Base-by-base conservation (phyloP, 23 tunicate species). In the Aplidium turbinatum region DNA sequence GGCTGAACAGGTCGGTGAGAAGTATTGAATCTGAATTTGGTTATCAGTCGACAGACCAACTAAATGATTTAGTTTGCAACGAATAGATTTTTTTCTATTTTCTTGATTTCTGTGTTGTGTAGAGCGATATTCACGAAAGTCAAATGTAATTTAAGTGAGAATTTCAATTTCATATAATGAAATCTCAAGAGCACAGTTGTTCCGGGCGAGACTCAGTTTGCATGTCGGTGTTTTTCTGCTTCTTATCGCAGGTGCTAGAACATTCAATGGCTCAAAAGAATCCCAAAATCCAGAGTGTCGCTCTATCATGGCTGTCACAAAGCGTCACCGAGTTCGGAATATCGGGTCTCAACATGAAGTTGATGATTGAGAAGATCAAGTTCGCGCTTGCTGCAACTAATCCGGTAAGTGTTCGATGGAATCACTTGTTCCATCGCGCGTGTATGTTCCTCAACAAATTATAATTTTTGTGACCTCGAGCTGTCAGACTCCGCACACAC, bases 261-360 rank as follows among this genome's bases (percentile, higher is more conserved):
- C 35, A 63, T 50, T 64, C 83, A 1, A 83, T 91, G 86, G 31
- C 73, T n/a, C 97, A 91, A 57, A 84, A 84, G 57, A 91, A 81
- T 33, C 97, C 97, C 34, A 91, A 91, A 72, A 91, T 84, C 48
- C 97, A 91, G 56, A 73, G 80, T 45, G 97, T 84, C 74, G 67
- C 91, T 1, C 22, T 91, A 4, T 24, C 25, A 19, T 91, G 97
- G 97, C 58, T 91, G 35, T 57, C 86, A 46, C 33, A 51, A n/a
- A 67, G 73, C 31, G 36, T 91, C 13, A 27, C 33, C 3, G 91
- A 84, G 30, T 91, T 91, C 55, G 97, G 97, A 4, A 58, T 91
- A 26, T 47, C 79, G 29, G 87, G 87, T 3, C 53, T 82, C 31
- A 81, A 91, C 36, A 57, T 84, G 20, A 91, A 91, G 51, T 7